Percentiles rank a stretch among this genome's conserved stretches.
Conservation (phyloP, 2,113 vertebrate species). For the Jacana jacana region DNA sequence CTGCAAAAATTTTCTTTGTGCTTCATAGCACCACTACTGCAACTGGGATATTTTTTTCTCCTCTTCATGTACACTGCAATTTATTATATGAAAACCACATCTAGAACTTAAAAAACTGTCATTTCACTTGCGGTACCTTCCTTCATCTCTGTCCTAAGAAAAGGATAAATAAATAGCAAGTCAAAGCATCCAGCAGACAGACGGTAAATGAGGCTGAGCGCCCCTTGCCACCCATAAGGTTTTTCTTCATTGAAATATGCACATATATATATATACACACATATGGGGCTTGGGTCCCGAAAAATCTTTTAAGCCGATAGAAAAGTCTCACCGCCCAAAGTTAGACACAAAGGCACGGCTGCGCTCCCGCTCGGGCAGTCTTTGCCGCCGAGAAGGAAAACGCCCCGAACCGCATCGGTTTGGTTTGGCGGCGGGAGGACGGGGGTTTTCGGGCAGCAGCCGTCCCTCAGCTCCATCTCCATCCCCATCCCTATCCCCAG, state of each 20-base stretch:
- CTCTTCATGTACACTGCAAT: not conserved
- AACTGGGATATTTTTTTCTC: not conserved
- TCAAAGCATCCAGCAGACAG: not conserved
- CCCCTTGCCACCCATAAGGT: not conserved
- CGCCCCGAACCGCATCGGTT: not conserved
- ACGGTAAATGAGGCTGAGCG: not conserved
- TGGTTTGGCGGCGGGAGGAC: not conserved
- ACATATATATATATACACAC: fast-evolving
- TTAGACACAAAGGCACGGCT: slow-evolving; percentile 72
- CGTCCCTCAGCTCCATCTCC: not conserved
- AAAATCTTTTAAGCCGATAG: not conserved
- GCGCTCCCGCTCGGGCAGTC: not conserved
- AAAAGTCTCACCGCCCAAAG: slow-evolving; percentile 44
- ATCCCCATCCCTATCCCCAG: not conserved
- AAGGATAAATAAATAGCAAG: not conserved
- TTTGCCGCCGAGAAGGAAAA: not conserved
- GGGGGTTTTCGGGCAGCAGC: not conserved
- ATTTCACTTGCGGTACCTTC: not conserved
- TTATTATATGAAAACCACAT: not conserved
- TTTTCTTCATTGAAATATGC: not conserved
- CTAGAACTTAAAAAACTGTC: not conserved
- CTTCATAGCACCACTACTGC: not conserved
- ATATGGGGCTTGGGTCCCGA: not conserved
- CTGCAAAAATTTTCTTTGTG: not conserved
- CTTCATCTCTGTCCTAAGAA: not conserved